phyloP scores from a whole-genome alignment of 2,888 invertebrate species.

The Fragum sueziense region DNA sequence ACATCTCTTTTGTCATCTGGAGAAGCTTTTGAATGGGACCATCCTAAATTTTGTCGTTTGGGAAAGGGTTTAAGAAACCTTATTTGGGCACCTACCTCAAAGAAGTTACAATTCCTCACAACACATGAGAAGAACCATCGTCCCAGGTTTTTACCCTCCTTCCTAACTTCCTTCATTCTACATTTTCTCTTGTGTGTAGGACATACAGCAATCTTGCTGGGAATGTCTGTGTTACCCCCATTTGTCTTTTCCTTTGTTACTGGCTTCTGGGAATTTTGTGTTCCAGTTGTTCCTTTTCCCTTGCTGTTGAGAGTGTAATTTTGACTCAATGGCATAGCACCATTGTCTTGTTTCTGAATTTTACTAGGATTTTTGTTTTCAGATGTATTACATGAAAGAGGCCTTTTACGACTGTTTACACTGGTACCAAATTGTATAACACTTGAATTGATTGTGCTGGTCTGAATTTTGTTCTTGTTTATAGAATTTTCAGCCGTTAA shows the following conservation, averaged over 20 bases:
- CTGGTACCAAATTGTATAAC: too few species aligned
- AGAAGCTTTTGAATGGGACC: not conserved
- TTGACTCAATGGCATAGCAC: not conserved
- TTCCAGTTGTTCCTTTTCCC: not conserved
- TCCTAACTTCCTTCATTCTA: conserved; percentile 66
- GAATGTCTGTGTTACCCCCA: not conserved
- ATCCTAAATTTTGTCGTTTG: not conserved
- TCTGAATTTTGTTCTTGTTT: too few species aligned
- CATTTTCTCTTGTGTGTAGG: conserved; percentile 66
- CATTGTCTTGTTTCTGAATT: not conserved
- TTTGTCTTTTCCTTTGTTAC: not conserved
- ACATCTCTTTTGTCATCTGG: too few species aligned
- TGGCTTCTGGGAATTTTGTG: not conserved
- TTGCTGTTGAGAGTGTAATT: not conserved
- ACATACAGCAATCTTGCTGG: conserved; percentile 66
- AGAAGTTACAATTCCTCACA: conserved; percentile 66
- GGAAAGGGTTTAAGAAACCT: conserved; percentile 1
- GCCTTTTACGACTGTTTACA: conserved; percentile 17
- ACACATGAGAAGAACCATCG: conserved; percentile 73
- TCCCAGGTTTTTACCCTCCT: conserved; percentile 66
- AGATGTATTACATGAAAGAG: not conserved
- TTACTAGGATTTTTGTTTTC: not conserved
- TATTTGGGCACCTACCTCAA: conserved; percentile 68
- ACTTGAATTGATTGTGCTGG: too few species aligned
- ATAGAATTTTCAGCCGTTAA: too few species aligned